phyloP scores from a whole-genome alignment of 2,888 invertebrate species.

The Erynnis tages region DNA sequence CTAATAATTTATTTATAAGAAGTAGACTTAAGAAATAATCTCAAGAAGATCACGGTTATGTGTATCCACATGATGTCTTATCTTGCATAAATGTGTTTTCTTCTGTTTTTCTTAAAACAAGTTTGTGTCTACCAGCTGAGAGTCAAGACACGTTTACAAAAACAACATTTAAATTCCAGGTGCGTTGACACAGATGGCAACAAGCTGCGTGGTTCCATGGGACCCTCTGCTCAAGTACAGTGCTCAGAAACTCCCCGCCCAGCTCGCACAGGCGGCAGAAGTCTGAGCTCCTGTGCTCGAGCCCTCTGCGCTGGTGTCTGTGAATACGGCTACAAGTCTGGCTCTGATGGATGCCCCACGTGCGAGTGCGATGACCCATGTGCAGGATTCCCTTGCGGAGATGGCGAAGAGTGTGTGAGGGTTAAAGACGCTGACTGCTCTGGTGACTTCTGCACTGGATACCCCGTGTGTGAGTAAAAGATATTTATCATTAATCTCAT shows the following conservation, averaged over 20 bases:
- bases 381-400: slow-evolving; percentile 86
- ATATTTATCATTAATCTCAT: neutral
- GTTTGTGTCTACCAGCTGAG: too few relatives aligned
- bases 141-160: neutral
- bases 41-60: too few relatives aligned
- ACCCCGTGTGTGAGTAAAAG: slow-evolving; percentile 86
- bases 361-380: slow-evolving; percentile 94
- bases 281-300: slow-evolving; percentile 82
- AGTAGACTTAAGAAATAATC: too few relatives aligned
- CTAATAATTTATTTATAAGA: too few relatives aligned
- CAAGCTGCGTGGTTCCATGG: slow-evolving; percentile 90
- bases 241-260: slow-evolving; percentile 75
- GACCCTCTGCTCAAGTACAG: slow-evolving; percentile 85
- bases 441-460: slow-evolving; percentile 85
- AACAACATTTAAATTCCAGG: slow-evolving; percentile 42
- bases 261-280: slow-evolving; percentile 72
- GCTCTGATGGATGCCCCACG: slow-evolving; percentile 87
- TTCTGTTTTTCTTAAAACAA: too few relatives aligned
- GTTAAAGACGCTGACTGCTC: slow-evolving; percentile 86
- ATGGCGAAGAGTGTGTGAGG: slow-evolving; percentile 87
- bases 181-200: slow-evolving; percentile 90
- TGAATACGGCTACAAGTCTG: slow-evolving; percentile 90
- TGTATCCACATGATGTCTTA: too few relatives aligned
- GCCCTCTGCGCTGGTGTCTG: slow-evolving; percentile 91
- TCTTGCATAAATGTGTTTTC: too few relatives aligned